A percentile compares a stretch with the other conserved stretches of the same genome.
phyloP scores from a whole-genome alignment of 2,113 vertebrate genomes.

The Macrotus californicus region DNA sequence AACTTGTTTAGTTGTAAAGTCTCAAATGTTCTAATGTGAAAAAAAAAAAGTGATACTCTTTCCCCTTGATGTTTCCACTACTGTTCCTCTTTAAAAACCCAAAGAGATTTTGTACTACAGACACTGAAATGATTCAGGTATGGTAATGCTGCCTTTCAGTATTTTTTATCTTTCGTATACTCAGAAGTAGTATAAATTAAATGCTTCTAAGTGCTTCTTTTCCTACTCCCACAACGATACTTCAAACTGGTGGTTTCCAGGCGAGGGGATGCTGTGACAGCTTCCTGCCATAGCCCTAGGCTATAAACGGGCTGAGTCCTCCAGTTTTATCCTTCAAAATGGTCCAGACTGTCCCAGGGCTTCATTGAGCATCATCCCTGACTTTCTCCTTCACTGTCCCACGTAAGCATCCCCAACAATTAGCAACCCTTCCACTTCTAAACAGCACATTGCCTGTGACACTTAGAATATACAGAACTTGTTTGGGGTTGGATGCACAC shows the following conservation, averaged over 20 bases:
- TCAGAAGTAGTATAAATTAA: conserved; percentile 75
- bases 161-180: conserved; percentile 72
- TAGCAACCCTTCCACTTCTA: conserved; percentile 47
- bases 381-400: conserved; percentile 6
- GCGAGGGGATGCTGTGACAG: conserved; percentile 57
- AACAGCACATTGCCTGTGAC: conserved; percentile 32
- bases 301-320: conserved; percentile 75
- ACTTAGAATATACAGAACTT: background rate
- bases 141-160: conserved; percentile 74
- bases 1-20: background rate
- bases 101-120: conserved; percentile 70
- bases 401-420: conserved; percentile 35
- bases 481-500: background rate
- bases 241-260: conserved; percentile 75
- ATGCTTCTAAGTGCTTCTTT: conserved; percentile 60
- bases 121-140: conserved; percentile 74
- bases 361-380: conserved; percentile 32
- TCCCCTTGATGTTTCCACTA: conserved; percentile 50
- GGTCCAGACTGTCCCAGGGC: conserved; percentile 55
- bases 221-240: conserved; percentile 64
- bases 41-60: conserved; percentile 56
- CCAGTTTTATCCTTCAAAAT: conserved; percentile 74
- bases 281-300: conserved; percentile 75
- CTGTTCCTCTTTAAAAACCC: conserved; percentile 60
- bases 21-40: background rate